Evolutionary conservation across 2,797 vertebrate genomes (phyloP).

Genomic region (Lindbergichthys nudifrons): DNA sequence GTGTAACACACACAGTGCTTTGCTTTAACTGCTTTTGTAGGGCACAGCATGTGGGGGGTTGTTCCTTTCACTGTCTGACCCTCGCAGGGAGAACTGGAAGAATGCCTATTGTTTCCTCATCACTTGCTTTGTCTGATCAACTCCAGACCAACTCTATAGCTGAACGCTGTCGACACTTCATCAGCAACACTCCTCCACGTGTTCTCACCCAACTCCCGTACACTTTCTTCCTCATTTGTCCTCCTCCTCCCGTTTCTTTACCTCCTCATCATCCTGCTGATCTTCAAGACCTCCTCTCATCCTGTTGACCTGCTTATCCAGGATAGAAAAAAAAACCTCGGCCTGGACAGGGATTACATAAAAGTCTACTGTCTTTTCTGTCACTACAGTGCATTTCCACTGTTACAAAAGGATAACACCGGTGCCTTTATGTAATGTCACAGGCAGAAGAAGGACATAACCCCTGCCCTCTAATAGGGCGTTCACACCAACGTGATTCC

Average conservation of each 20-base stretch:
- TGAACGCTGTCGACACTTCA: conserved; percentile 47
- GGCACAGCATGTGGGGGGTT: conserved; percentile 61
- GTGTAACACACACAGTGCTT: conserved; percentile 66
- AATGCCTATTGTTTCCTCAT: conserved; percentile 78
- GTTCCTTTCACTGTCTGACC: conserved; percentile 70
- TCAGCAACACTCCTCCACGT: conserved; percentile 23
- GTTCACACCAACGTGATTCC: too few relatives aligned
- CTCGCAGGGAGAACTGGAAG: conserved; percentile 69
- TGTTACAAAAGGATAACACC: conserved; percentile 55
- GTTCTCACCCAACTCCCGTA: conserved; percentile 21
- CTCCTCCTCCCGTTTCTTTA: conserved; percentile 8
- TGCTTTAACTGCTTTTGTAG: conserved; percentile 69
- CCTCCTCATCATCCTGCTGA: conserved; percentile 28
- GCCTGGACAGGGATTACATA: conserved; percentile 63
- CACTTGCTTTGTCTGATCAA: conserved; percentile 73
- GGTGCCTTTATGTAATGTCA: conserved; percentile 59
- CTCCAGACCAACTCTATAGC: conserved; percentile 53
- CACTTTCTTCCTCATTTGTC: conserved; percentile 13
- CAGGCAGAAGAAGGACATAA: conserved; percentile 57
- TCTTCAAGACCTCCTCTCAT: conserved; percentile 56
- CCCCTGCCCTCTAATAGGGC: conserved; percentile 20
- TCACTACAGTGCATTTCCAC: conserved; percentile 60
- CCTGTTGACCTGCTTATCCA: conserved; percentile 55
- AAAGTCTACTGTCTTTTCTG: conserved; percentile 62
- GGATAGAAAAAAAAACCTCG: conserved; percentile 47